A percentile compares a stretch with the other conserved stretches of the same genome.
phyloP scores from a whole-genome alignment of 2,113 vertebrate species.

The Alces alces region DNA sequence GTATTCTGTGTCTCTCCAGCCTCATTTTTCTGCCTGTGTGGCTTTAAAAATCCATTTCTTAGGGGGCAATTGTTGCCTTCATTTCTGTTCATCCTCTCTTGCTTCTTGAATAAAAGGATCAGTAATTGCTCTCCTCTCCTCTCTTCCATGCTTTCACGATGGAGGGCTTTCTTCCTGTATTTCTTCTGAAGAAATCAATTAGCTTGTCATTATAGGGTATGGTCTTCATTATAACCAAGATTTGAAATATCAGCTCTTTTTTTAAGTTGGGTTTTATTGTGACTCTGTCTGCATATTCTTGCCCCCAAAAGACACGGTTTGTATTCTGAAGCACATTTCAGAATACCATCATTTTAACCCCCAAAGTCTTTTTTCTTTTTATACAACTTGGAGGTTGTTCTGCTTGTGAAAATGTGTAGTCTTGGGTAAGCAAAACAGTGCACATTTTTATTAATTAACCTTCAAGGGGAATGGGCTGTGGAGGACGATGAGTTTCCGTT shows the following conservation, averaged over 20 bases:
- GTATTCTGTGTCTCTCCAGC: background rate
- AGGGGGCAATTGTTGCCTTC: background rate
- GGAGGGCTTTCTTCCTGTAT: background rate
- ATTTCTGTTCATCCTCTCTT: background rate
- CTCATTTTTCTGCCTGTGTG: background rate
- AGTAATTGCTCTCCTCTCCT: background rate
- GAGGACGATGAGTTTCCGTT: background rate
- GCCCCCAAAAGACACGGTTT: background rate
- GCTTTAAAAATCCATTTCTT: background rate
- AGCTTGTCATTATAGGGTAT: background rate
- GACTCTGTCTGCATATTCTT: background rate
- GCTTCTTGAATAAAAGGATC: background rate
- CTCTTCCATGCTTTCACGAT: background rate
- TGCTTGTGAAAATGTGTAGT: background rate
- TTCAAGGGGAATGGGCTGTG: constrained; percentile 20
- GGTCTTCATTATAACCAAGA: background rate
- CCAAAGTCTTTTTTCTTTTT: background rate
- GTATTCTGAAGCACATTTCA: background rate
- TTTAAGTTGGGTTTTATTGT: background rate
- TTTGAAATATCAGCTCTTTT: background rate
- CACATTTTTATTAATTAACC: background rate
- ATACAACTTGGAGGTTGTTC: background rate
- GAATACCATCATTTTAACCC: background rate
- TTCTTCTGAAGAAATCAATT: constrained; percentile 10
- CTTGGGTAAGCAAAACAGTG: background rate